These are phyloP conservation scores for Clarias macrocephalus DNA, from an alignment of 2,113 vertebrate species.

Conservation along the genomic window DNA sequence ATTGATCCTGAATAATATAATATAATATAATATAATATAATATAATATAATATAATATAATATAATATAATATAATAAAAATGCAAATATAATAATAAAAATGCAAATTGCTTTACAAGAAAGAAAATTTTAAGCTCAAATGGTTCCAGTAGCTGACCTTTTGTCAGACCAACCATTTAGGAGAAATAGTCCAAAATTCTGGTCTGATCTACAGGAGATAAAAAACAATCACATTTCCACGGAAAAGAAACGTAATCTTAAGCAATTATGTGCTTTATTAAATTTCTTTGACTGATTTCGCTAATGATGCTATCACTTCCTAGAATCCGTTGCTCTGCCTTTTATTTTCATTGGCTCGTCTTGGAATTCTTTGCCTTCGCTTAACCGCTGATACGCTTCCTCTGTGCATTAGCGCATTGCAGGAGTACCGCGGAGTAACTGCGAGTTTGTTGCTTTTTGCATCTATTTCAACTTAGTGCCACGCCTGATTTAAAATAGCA, in stretches of 20 bases:
- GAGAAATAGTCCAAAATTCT: not conserved
- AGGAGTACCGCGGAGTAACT: not conserved
- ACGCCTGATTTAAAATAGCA: conserved; percentile 46
- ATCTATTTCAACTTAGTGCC: conserved; percentile 18
- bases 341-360: conserved; percentile 4
- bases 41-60: not conserved
- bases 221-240: not conserved
- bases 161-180: not conserved
- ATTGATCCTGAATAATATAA: too few species aligned
- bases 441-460: conserved; percentile 22
- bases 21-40: too few species aligned
- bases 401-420: not conserved
- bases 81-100: not conserved
- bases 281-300: not conserved
- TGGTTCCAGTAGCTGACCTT: conserved; percentile 22
- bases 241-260: not conserved
- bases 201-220: conserved; percentile 1
- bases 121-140: conserved; percentile 27
- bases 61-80: not conserved
- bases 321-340: not conserved
- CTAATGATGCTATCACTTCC: conserved; percentile 1
- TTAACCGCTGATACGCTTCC: conserved; percentile 8
- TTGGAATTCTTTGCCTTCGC: conserved; percentile 8
- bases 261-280: not conserved
- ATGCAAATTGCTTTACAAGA: conserved; percentile 27